A percentile compares a stretch with the other conserved stretches of the same genome.
phyloP scores from a whole-genome alignment of 2,797 vertebrate genomes.

The Xyrichtys novacula region DNA sequence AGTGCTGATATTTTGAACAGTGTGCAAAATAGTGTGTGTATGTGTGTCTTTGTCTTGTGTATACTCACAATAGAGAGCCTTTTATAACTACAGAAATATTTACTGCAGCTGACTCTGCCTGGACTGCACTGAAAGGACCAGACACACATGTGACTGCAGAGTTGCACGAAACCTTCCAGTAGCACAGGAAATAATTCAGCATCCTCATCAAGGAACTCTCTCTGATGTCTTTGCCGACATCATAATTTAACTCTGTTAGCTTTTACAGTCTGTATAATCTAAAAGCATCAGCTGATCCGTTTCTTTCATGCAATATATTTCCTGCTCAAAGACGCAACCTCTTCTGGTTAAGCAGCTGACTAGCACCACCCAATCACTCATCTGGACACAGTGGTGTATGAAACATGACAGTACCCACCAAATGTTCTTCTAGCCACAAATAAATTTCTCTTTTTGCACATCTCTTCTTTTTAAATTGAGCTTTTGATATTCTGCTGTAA shows the following conservation, averaged over 20 bases:
- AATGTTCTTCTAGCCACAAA: conserved; percentile 8
- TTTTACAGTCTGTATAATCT: not conserved
- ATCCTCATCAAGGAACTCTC: no score
- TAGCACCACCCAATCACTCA: not conserved
- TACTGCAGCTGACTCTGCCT: conserved; percentile 27
- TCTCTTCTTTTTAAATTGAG: not conserved
- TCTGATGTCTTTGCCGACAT: not conserved
- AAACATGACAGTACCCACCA: not conserved
- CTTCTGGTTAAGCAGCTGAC: conserved; percentile 6
- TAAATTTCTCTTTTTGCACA: not conserved
- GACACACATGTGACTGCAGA: conserved; percentile 38
- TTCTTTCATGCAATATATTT: not conserved
- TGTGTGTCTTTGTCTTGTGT: conserved; percentile 35
- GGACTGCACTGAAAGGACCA: conserved; percentile 29
- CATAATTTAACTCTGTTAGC: not conserved
- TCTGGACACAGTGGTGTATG: not conserved
- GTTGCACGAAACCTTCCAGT: conserved; percentile 11
- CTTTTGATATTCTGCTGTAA: not conserved
- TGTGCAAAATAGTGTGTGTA: conserved; percentile 11
- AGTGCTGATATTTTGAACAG: conserved; percentile 29
- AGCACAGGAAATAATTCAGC: not conserved
- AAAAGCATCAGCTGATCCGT: conserved; percentile 33
- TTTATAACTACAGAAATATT: conserved; percentile 59
- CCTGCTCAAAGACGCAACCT: conserved; percentile 14
- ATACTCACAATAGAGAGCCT: conserved; percentile 57